Evolutionary conservation across 2,113 vertebrate species (phyloP).

Genomic region (Chauna torquata): DNA sequence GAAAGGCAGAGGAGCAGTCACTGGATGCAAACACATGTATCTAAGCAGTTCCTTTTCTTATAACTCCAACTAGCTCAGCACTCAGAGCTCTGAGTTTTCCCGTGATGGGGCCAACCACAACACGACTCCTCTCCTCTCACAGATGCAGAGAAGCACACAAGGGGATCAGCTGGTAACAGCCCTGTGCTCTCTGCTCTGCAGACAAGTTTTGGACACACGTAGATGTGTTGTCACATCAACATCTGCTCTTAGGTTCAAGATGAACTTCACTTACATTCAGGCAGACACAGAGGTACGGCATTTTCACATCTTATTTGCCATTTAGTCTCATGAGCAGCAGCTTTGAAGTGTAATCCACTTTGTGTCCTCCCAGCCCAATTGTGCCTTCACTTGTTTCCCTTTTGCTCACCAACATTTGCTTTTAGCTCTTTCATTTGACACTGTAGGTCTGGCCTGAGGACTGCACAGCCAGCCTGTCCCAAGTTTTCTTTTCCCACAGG

Average conservation of each 20-base stretch:
- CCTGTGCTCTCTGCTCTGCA: background rate
- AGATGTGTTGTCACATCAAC: background rate
- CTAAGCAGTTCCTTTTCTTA: background rate
- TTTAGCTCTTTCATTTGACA: background rate
- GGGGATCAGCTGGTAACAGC: background rate
- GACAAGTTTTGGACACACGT: accelerated
- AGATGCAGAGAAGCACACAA: background rate
- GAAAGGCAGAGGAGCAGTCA: background rate
- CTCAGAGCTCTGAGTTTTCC: background rate
- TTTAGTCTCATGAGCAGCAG: background rate
- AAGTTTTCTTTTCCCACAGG: background rate
- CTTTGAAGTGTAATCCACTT: background rate
- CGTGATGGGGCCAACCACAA: background rate
- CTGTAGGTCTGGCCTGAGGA: background rate
- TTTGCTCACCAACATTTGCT: background rate
- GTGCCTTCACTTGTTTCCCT: background rate
- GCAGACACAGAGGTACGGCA: background rate
- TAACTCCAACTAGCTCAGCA: background rate
- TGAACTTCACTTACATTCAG: background rate
- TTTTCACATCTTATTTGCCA: background rate
- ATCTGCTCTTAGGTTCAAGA: background rate
- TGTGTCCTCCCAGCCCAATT: background rate
- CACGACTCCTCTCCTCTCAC: background rate
- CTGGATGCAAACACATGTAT: background rate
- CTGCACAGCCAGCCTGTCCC: background rate